Conservation (phyloP, 2,113 vertebrate species). For the Pogonocichla stellata region DNA sequence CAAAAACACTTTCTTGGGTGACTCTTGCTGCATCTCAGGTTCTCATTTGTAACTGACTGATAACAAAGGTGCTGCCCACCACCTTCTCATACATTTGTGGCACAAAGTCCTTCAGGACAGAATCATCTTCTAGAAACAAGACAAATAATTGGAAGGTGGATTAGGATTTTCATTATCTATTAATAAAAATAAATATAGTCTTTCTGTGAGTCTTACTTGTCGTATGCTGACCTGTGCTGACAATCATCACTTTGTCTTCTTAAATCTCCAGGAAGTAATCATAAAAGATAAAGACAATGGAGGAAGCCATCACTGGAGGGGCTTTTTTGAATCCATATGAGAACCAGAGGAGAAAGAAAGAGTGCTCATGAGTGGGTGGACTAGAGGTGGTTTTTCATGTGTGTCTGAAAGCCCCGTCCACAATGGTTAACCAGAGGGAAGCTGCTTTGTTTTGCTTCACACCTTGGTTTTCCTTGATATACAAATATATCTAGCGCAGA, state of each 20-base stretch:
- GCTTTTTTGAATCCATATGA: not conserved
- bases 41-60: not conserved
- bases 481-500: not conserved
- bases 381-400: not conserved
- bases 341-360: not conserved
- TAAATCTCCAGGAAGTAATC: not conserved
- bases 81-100: not conserved
- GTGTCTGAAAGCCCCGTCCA: not conserved
- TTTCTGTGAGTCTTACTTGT: not conserved
- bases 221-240: not conserved
- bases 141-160: not conserved
- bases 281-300: not conserved
- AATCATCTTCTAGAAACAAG: not conserved
- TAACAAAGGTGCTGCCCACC: not conserved
- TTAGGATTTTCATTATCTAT: not conserved
- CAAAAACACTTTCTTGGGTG: not conserved
- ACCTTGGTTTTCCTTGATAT: not conserved
- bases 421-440: not conserved
- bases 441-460: not conserved
- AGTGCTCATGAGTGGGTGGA: not conserved
- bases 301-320: not conserved
- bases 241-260: not conserved
- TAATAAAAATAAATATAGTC: not conserved
- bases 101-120: not conserved
- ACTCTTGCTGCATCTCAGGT: not conserved